A percentile compares a stretch with the other conserved stretches of the same genome.
phyloP scores from a whole-genome alignment of 1,140 invertebrate genomes.

The Tetranychus urticae region DNA sequence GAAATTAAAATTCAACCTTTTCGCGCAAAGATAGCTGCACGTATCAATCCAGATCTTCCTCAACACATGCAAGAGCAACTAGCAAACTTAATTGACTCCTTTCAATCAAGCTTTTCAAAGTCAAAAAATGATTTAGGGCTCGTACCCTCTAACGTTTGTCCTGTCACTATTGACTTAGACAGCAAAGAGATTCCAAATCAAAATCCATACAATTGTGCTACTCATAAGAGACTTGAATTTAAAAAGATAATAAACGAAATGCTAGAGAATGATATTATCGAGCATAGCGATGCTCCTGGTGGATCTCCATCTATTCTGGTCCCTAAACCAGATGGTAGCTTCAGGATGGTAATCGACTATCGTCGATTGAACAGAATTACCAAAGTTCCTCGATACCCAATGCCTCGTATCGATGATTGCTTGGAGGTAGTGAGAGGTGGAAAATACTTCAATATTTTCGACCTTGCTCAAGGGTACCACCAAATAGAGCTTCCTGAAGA shows the following conservation, averaged over 20 bases:
- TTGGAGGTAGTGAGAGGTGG: slow-evolving; percentile 8
- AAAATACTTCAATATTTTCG: slow-evolving; percentile 22
- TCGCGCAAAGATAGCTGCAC: too few species aligned
- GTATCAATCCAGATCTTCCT: too few species aligned
- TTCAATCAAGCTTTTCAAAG: too few species aligned
- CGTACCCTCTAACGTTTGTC: too few species aligned
- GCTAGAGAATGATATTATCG: neutral
- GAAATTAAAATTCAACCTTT: too few species aligned
- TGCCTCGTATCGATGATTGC: slow-evolving; percentile 15
- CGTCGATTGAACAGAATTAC: slow-evolving; percentile 22
- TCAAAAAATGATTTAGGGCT: too few species aligned
- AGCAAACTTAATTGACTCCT: too few species aligned
- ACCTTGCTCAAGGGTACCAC: slow-evolving; percentile 25
- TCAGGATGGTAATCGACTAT: slow-evolving; percentile 18
- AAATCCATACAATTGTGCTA: too few species aligned
- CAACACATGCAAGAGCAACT: too few species aligned
- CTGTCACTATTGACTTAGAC: too few species aligned
- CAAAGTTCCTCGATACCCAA: slow-evolving; percentile 24
- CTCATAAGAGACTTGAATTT: too few species aligned
- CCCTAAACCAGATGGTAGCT: neutral
- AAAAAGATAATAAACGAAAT: neutral
- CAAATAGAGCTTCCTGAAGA: slow-evolving; percentile 12
- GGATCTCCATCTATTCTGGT: neutral
- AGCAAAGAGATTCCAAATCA: too few species aligned
- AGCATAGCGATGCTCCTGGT: neutral